These are phyloP conservation scores for Phaethon lepturus DNA, from an alignment of 2,113 vertebrate genomes.

Conservation along the genomic window DNA sequence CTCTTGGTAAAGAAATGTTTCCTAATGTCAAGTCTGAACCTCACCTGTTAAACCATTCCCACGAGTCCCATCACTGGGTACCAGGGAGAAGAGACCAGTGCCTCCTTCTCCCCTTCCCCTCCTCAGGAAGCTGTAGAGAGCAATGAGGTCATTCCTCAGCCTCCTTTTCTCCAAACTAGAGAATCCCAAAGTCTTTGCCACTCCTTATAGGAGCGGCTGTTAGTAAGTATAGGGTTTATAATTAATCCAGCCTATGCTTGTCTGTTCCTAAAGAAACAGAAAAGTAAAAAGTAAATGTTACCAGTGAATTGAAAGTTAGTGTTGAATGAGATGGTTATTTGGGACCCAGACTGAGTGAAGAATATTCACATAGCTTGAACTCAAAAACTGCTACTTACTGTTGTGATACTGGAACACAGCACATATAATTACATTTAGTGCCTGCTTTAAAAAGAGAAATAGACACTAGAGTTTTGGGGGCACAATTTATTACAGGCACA, in stretches of 20 bases:
- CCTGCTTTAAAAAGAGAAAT: neutral
- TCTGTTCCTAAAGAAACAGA: neutral
- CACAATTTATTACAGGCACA: neutral
- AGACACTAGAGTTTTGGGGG: neutral
- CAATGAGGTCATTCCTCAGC: neutral
- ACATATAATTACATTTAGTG: neutral
- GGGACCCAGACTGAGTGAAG: neutral
- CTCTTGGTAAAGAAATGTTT: neutral
- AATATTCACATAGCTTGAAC: neutral
- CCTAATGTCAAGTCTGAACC: neutral
- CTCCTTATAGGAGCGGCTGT: neutral
- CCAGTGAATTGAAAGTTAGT: neutral
- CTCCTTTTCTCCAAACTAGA: neutral
- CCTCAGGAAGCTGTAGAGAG: neutral
- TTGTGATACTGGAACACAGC: neutral
- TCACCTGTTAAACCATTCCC: neutral
- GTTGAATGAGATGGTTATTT: neutral
- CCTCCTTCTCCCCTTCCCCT: neutral
- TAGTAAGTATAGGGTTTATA: neutral
- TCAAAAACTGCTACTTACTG: neutral
- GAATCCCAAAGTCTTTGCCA: neutral
- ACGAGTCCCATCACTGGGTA: accelerated
- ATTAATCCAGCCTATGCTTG: neutral
- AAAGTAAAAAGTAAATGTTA: neutral
- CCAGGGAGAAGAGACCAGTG: neutral